Evolutionary conservation across 2,888 invertebrate species (phyloP).

Genomic region (Slavum lentiscoides): DNA sequence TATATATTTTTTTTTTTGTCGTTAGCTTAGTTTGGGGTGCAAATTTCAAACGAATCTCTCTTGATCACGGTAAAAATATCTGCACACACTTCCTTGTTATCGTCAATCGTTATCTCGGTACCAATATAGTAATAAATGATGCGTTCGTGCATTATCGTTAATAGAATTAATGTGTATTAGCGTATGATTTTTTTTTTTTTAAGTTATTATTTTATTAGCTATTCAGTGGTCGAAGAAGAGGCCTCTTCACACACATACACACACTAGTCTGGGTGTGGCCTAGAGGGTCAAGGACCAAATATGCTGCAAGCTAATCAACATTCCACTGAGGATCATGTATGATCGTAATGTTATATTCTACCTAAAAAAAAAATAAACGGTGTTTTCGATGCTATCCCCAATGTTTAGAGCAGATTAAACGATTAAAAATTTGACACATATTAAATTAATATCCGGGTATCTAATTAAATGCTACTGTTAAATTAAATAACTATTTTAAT

Average conservation of each 20-base stretch:
- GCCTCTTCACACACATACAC: slow-evolving; percentile 24
- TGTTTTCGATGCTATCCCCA: background rate
- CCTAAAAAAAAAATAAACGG: slow-evolving; percentile 12
- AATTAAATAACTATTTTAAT: too few species aligned
- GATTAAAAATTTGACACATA: background rate
- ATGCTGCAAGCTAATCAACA: slow-evolving; percentile 51
- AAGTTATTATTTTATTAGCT: background rate
- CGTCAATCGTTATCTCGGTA: background rate
- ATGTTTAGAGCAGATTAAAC: background rate
- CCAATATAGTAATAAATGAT: slow-evolving; percentile 1
- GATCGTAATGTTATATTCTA: slow-evolving; percentile 22
- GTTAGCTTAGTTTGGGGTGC: background rate
- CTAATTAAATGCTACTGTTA: background rate
- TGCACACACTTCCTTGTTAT: background rate
- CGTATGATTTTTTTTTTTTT: slow-evolving; percentile 5
- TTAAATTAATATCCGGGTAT: background rate
- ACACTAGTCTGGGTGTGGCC: slow-evolving; percentile 49
- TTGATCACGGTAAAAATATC: background rate
- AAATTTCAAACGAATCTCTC: background rate
- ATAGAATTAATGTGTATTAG: slow-evolving; percentile 35
- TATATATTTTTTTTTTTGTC: background rate
- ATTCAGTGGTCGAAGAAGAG: slow-evolving; percentile 38
- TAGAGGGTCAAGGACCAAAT: slow-evolving; percentile 52
- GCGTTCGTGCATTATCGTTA: slow-evolving; percentile 18
- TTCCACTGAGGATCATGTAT: slow-evolving; percentile 32